Evolutionary conservation across 2,797 vertebrate genomes (phyloP).

Genomic region (Trematomus bernacchii): DNA sequence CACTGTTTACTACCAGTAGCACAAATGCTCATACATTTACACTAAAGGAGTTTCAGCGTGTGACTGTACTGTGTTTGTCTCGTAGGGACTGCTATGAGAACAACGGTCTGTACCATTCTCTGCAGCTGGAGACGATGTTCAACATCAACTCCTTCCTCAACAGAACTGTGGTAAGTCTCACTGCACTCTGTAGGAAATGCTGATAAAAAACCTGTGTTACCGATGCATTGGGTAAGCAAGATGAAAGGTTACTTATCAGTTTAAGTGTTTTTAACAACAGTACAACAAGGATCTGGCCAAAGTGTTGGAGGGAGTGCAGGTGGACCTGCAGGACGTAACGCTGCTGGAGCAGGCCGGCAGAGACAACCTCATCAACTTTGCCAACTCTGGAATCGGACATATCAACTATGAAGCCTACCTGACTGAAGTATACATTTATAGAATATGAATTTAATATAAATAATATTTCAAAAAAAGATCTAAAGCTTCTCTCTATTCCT

Average conservation of each 20-base stretch:
- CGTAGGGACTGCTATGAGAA: constrained; percentile 92
- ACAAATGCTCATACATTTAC: neutral
- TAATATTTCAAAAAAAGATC: neutral
- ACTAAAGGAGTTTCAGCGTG: neutral
- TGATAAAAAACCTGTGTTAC: neutral
- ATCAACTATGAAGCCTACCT: constrained; percentile 88
- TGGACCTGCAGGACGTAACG: constrained; percentile 86
- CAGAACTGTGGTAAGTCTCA: constrained; percentile 86
- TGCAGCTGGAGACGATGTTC: constrained; percentile 92
- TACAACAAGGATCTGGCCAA: constrained; percentile 87
- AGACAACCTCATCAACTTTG: constrained; percentile 89
- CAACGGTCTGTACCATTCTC: constrained; percentile 91
- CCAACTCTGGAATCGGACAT: constrained; percentile 87
- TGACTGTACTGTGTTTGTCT: constrained; percentile 24
- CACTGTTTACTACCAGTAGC: neutral
- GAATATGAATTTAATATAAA: too few species aligned
- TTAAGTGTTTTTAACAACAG: constrained; percentile 73
- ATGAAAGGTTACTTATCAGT: neutral
- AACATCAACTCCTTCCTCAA: constrained; percentile 90
- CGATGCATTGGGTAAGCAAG: neutral
- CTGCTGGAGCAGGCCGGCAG: constrained; percentile 89
- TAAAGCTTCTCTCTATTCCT: neutral
- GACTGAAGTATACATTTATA: constrained; percentile 84
- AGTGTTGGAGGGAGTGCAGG: constrained; percentile 86
- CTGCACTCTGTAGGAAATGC: neutral